A percentile compares a stretch with the other conserved stretches of the same genome.
These are phyloP conservation scores for Agrotis puta DNA, from an alignment of 2,888 invertebrate species.

Conservation along the genomic window DNA sequence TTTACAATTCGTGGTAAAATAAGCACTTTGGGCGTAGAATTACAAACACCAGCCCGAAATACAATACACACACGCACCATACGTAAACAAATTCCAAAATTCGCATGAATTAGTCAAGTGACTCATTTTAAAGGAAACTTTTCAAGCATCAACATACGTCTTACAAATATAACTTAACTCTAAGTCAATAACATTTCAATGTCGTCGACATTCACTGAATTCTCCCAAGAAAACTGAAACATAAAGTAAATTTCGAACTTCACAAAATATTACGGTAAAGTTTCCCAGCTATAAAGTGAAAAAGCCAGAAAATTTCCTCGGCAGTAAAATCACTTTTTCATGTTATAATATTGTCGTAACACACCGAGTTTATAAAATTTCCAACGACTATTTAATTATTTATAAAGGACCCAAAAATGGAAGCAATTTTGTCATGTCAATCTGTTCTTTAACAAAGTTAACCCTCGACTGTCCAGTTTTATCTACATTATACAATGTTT, in stretches of 20 bases:
- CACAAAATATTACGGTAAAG: conserved; percentile 8
- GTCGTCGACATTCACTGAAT: conserved; percentile 7
- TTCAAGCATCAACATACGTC: neutral
- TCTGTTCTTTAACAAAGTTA: conserved; percentile 64
- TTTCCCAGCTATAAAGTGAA: conserved; percentile 22
- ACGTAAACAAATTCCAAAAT: neutral
- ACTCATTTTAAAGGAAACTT: neutral
- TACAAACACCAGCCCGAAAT: too few relatives aligned
- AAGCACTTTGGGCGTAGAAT: too few relatives aligned
- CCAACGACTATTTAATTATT: conserved; percentile 60
- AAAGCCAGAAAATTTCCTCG: conserved; percentile 17
- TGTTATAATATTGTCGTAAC: conserved; percentile 43
- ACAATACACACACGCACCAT: too few relatives aligned
- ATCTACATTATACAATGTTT: conserved; percentile 39
- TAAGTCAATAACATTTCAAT: conserved; percentile 3
- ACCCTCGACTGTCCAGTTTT: conserved; percentile 43
- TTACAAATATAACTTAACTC: neutral
- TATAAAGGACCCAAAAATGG: conserved; percentile 56
- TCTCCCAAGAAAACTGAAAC: conserved; percentile 1
- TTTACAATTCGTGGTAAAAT: too few relatives aligned
- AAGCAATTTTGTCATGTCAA: conserved; percentile 66
- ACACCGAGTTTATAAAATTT: conserved; percentile 40
- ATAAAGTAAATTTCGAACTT: conserved; percentile 11
- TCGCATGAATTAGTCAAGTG: neutral
- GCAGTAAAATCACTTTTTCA: conserved; percentile 39